These are phyloP conservation scores for Boulengerochromis microlepis DNA, from an alignment of 2,113 vertebrate species.

Conservation along the genomic window DNA sequence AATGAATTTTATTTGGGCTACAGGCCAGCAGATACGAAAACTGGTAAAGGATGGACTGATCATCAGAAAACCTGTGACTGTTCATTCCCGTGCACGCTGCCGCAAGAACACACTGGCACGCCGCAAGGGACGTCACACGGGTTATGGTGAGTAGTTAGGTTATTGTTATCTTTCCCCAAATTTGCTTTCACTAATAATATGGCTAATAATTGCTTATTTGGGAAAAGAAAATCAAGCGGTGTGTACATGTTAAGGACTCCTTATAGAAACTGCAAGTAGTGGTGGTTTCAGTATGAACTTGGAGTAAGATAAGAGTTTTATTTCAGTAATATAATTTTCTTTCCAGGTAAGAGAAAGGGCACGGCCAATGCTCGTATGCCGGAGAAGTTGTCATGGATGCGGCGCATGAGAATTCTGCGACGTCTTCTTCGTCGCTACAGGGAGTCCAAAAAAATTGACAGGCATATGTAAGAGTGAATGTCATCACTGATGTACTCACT, in stretches of 20 bases:
- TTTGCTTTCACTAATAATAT: neutral
- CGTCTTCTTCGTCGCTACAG: conserved; percentile 90
- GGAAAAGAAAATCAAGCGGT: neutral
- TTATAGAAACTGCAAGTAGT: neutral
- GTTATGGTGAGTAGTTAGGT: conserved; percentile 77
- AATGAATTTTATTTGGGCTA: neutral
- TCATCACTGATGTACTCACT: neutral
- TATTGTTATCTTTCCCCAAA: neutral
- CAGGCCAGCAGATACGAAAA: conserved; percentile 94
- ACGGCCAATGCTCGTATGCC: conserved; percentile 96
- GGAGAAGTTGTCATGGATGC: conserved; percentile 93
- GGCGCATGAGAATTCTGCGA: conserved; percentile 90
- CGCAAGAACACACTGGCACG: conserved; percentile 93
- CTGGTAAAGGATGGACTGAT: conserved; percentile 95
- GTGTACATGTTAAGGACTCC: neutral
- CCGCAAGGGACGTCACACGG: conserved; percentile 92
- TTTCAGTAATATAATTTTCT: neutral
- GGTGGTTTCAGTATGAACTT: neutral
- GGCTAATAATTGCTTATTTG: neutral
- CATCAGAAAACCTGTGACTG: conserved; percentile 92
- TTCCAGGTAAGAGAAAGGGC: conserved; percentile 90
- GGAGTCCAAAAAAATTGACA: conserved; percentile 96
- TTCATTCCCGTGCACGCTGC: conserved; percentile 92
- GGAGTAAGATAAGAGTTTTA: neutral
- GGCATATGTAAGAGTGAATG: conserved; percentile 83